Base-by-base conservation (phyloP, 2,113 vertebrate species). In the Piliocolobus tephrosceles region DNA sequence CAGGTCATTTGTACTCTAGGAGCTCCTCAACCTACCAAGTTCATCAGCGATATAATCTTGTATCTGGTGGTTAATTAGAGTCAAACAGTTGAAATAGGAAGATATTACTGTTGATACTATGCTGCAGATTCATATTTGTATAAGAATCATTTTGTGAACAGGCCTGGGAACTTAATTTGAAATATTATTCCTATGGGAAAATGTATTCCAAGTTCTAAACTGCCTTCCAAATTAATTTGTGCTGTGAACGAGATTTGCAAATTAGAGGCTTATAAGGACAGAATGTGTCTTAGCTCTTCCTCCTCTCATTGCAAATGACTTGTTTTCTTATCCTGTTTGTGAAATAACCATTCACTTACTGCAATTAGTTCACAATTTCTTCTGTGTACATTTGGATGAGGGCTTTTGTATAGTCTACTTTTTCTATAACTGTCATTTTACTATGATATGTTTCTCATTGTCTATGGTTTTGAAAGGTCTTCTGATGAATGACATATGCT, bases 161-260 rank as follows among this genome's bases (percentile, higher is more conserved):
- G 3, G 3, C 35, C 55, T 75, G 35, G 58, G 25, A 87, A 84
- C 14, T 80, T 83, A 82, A 90, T 75, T 55, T 61, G 35, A 43
- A 76, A 80, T 76, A 75, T 45, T 68, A 82, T 82, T 94, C n/a
- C 57, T 55, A 52, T n/a, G 55, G 58, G n/a, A 64, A 55, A 86
- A 91, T 38, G 2, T 76, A 94, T 47, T 89, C 80, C 38, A 70
- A 45, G 38, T 84, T 93, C 35, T 70, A 85, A 96, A 79, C 43
- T 9, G n/a, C 70, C 68, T 57, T 76, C 61, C 66, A 84, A 95
- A 91, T 88, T 76, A 98, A 94, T 87, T 58, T 93, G n/a, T 89
- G 40, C 35, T 83, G 27, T 78, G 25, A 91, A 78, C 4, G 27
- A 20, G 76, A 57, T 89, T 84, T 95, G n/a, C 64, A 96, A 96